Evolutionary conservation across 2,797 vertebrate species (phyloP).

Genomic region (Pangasius larnaudii): DNA sequence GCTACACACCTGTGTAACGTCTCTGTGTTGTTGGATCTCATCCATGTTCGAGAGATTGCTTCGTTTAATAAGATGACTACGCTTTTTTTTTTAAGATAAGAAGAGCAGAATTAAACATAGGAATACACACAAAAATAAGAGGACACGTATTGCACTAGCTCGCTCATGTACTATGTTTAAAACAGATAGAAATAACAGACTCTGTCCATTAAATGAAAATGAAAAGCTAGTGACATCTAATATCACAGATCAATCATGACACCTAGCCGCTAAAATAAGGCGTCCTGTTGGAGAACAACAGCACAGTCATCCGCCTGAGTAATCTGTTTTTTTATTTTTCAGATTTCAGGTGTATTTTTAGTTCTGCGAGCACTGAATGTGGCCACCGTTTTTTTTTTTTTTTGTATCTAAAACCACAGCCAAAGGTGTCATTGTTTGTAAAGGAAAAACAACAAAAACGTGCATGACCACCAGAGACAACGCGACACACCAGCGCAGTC

Average conservation of each 20-base stretch:
- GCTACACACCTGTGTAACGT: constrained; percentile 53
- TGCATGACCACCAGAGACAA: constrained; percentile 53
- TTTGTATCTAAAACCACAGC: constrained; percentile 43
- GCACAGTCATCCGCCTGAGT: constrained; percentile 65
- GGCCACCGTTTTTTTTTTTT: constrained; percentile 35
- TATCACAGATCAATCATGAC: constrained; percentile 60
- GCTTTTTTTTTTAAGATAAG: not conserved
- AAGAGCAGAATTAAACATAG: not conserved
- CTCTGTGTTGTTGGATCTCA: not conserved
- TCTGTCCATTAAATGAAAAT: not conserved
- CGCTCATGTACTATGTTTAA: not conserved
- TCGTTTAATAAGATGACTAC: not conserved
- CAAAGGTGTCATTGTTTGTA: constrained; percentile 66
- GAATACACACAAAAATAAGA: not conserved
- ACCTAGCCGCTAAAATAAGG: constrained; percentile 66
- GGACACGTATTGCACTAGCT: not conserved
- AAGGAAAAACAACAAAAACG: constrained; percentile 54
- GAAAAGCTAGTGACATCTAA: not conserved
- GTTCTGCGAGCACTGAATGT: constrained; percentile 63
- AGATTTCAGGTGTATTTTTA: constrained; percentile 53
- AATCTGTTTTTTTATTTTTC: constrained; percentile 72
- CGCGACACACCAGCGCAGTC: constrained; percentile 51
- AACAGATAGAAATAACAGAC: not conserved
- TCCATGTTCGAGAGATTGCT: not conserved
- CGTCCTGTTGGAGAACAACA: constrained; percentile 60